Evolutionary conservation across 2,888 invertebrate genomes (phyloP).

Genomic region (Aphodius granarius): DNA sequence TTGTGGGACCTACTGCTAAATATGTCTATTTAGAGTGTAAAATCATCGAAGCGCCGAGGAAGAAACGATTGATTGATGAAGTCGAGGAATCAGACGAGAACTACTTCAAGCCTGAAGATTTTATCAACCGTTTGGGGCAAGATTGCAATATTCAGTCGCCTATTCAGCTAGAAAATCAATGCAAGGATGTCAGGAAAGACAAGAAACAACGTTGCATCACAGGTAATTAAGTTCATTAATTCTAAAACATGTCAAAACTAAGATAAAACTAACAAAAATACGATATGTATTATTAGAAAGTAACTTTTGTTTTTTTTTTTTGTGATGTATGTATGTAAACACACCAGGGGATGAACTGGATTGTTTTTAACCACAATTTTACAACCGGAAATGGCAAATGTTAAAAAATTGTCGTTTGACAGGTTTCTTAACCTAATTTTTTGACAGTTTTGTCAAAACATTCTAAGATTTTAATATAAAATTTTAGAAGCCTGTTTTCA

Average conservation of each 20-base stretch:
- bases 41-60: not conserved
- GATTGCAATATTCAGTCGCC: conserved; percentile 5
- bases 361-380: no score
- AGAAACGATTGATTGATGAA: not conserved
- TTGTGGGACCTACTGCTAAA: not conserved
- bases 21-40: not conserved
- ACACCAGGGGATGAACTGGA: no score
- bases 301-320: no score
- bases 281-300: not conserved
- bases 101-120: conserved; percentile 1
- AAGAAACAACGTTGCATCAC: conserved; percentile 4
- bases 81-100: not conserved
- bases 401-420: no score
- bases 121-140: not conserved
- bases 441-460: no score
- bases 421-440: no score
- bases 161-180: not conserved
- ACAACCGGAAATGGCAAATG: no score
- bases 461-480: no score
- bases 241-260: not conserved
- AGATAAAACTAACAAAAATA: not conserved
- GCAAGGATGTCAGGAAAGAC: not conserved
- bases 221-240: not conserved
- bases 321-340: no score
- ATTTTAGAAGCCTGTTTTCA: no score